These are phyloP conservation scores for Lasioglossum marginatum DNA, from an alignment of 2,888 invertebrate genomes.

Conservation along the genomic window DNA sequence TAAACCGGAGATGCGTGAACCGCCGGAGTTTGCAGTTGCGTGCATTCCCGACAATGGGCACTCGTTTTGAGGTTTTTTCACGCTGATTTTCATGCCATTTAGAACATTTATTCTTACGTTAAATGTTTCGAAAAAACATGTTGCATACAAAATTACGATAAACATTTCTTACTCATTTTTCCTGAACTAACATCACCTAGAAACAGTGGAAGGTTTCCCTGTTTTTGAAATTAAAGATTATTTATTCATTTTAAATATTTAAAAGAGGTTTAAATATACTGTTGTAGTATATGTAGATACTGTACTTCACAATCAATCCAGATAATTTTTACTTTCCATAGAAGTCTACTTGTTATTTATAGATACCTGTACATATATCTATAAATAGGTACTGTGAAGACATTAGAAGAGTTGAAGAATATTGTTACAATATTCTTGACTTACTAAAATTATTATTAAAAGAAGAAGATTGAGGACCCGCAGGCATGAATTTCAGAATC, in stretches of 20 bases:
- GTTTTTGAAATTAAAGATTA: neutral
- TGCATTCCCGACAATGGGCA: slow-evolving; percentile 26
- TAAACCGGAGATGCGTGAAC: slow-evolving; percentile 47
- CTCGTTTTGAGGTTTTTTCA: slow-evolving; percentile 5
- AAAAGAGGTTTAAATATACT: too few relatives aligned
- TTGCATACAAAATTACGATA: neutral
- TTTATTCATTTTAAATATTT: neutral
- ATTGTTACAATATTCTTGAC: neutral
- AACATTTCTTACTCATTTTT: neutral
- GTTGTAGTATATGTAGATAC: too few relatives aligned
- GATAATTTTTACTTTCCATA: neutral
- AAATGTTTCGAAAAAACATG: neutral
- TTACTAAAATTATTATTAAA: too few relatives aligned
- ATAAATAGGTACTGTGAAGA: neutral
- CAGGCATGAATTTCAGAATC: too few relatives aligned
- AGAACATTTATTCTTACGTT: neutral
- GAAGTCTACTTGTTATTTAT: too few relatives aligned
- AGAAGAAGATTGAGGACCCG: too few relatives aligned
- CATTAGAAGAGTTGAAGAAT: neutral
- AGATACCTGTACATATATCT: too few relatives aligned
- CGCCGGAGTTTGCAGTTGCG: slow-evolving; percentile 31
- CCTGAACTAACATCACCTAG: neutral
- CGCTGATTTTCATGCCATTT: slow-evolving; percentile 4
- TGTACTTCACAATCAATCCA: neutral
- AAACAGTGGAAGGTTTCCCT: neutral